Evolutionary conservation across 2,797 vertebrate genomes (phyloP).

Genomic region (Dendrocincla tyrannina): DNA sequence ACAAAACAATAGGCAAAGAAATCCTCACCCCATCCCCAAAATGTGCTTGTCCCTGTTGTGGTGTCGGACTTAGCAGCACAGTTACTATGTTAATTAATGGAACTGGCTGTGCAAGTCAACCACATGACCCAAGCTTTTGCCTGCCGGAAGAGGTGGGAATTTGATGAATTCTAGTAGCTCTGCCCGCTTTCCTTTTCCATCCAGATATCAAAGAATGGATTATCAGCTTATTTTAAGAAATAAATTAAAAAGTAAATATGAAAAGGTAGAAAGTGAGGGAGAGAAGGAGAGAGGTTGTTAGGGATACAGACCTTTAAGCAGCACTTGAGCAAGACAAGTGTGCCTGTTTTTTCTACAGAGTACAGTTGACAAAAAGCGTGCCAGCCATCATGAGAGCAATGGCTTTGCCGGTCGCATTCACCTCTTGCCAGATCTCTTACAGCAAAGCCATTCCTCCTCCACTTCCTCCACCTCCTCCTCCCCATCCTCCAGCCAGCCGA

Average conservation of each 20-base stretch:
- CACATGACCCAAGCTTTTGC: neutral
- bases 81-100: neutral
- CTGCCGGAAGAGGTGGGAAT: neutral
- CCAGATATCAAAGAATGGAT: constrained; percentile 34
- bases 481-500: constrained; percentile 93
- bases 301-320: constrained; percentile 75
- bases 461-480: constrained; percentile 92
- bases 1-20: constrained; percentile 17
- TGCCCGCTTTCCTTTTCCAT: constrained; percentile 19
- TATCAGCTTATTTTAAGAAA: neutral
- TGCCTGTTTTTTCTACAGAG: constrained; percentile 99
- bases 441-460: constrained; percentile 98
- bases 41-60: neutral
- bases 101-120: constrained; percentile 2
- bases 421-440: constrained; percentile 99
- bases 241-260: neutral
- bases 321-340: constrained; percentile 90
- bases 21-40: neutral
- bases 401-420: constrained; percentile 96
- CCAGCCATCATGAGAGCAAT: constrained; percentile 92
- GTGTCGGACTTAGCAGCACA: neutral
- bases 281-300: constrained; percentile 65
- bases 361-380: constrained; percentile 94
- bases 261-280: constrained; percentile 29
- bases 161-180: constrained; percentile 3